Evolutionary conservation across 2,113 vertebrate genomes (phyloP).

Genomic region (Burhinus oedicnemus): DNA sequence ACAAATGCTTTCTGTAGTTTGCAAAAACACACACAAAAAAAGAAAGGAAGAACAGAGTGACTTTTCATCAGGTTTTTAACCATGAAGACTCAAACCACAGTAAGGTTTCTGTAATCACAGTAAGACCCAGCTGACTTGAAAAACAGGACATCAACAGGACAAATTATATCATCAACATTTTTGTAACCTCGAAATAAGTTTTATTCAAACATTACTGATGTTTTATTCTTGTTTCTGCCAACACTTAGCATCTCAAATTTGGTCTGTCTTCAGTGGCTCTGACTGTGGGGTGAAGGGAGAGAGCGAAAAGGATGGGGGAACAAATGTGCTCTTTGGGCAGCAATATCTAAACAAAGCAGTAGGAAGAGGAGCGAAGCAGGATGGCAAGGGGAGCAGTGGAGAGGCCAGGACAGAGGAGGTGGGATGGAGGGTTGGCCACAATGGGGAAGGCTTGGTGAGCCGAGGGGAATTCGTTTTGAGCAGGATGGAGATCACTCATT

Average conservation of each 20-base stretch:
- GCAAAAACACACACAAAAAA: background rate
- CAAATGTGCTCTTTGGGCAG: background rate
- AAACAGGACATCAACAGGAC: background rate
- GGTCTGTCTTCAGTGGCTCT: accelerated
- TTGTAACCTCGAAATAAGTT: background rate
- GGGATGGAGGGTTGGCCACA: background rate
- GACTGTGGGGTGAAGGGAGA: background rate
- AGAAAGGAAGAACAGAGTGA: background rate
- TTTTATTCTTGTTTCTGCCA: background rate
- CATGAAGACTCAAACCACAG: background rate
- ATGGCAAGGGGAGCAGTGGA: background rate
- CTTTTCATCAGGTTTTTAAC: background rate
- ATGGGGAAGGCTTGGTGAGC: background rate
- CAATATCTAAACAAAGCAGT: background rate
- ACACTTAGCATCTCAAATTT: background rate
- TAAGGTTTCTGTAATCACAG: background rate
- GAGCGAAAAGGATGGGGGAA: background rate
- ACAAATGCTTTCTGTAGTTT: constrained; percentile 83
- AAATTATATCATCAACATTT: background rate
- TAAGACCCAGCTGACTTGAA: background rate
- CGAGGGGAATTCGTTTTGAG: background rate
- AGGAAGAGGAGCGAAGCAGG: background rate
- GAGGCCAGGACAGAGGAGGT: background rate
- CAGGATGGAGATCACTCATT: background rate
- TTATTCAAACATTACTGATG: background rate